These are phyloP conservation scores for Eurypyga helias DNA, from an alignment of 2,113 vertebrate species.

Conservation along the genomic window DNA sequence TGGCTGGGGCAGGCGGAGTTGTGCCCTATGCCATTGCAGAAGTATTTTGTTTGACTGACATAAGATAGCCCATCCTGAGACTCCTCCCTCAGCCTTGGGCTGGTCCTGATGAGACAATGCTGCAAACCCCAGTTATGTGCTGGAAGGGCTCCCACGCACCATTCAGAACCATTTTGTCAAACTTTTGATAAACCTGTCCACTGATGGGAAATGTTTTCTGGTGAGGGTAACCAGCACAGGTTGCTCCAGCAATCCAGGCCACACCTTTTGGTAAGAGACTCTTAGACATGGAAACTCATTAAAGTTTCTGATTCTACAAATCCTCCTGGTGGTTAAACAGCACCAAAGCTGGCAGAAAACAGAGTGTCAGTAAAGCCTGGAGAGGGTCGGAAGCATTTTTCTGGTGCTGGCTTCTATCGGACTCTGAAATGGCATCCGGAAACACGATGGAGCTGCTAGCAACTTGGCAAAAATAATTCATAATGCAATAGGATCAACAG, in stretches of 20 bases:
- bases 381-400: not conserved
- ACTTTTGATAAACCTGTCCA: fast-evolving
- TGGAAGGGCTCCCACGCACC: not conserved
- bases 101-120: not conserved
- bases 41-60: not conserved
- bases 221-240: not conserved
- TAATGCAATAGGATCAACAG: not conserved
- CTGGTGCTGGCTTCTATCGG: not conserved
- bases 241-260: not conserved
- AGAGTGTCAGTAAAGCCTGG: not conserved
- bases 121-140: not conserved
- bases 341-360: not conserved
- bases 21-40: not conserved
- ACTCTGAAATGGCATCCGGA: not conserved
- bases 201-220: not conserved
- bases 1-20: not conserved
- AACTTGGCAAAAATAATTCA: not conserved
- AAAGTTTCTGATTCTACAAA: not conserved
- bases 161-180: not conserved
- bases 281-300: not conserved
- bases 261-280: not conserved
- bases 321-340: not conserved
- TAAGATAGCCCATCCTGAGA: not conserved
- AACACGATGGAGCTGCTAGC: not conserved
- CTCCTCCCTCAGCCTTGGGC: not conserved